A percentile compares a stretch with the other conserved stretches of the same genome.
These are phyloP conservation scores for Leptinotarsa lineolata DNA, from an alignment of 1,140 invertebrate species.

Conservation along the genomic window DNA sequence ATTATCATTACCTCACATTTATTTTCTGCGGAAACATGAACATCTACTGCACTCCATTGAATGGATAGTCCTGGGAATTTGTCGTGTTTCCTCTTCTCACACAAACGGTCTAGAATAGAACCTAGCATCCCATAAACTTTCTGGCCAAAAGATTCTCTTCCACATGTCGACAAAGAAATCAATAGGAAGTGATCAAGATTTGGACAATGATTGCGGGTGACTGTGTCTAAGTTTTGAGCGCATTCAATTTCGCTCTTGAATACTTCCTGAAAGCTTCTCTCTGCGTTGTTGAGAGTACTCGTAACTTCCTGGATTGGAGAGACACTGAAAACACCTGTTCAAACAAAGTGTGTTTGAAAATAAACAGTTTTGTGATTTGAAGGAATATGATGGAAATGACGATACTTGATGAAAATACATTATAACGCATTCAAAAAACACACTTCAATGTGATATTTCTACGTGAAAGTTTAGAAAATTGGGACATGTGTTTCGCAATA, in stretches of 20 bases:
- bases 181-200: slow-evolving; percentile 60
- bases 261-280: slow-evolving; percentile 75
- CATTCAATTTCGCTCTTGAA: slow-evolving; percentile 81
- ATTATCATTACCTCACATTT: too few relatives aligned
- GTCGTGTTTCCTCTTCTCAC: slow-evolving; percentile 62
- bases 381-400: too few relatives aligned
- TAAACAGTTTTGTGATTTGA: too few relatives aligned
- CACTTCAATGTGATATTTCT: too few relatives aligned
- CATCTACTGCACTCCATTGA: slow-evolving; percentile 67
- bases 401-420: too few relatives aligned
- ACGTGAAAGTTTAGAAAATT: too few relatives aligned
- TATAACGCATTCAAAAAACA: too few relatives aligned
- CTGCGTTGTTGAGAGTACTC: slow-evolving; percentile 84
- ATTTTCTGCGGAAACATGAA: too few relatives aligned
- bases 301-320: slow-evolving; percentile 88
- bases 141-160: slow-evolving; percentile 74
- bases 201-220: slow-evolving; percentile 56
- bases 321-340: slow-evolving; percentile 81
- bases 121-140: slow-evolving; percentile 82
- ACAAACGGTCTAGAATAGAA: slow-evolving; percentile 73
- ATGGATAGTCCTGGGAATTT: slow-evolving; percentile 68
- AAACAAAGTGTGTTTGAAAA: too few relatives aligned
- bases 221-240: slow-evolving; percentile 76
- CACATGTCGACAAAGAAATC: slow-evolving; percentile 78
- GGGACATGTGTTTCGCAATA: too few relatives aligned